These are phyloP conservation scores for Catostylus mosaicus DNA, from an alignment of 30 jellyfish, hydroid and myxozoan genomes.

Conservation along the genomic window DNA sequence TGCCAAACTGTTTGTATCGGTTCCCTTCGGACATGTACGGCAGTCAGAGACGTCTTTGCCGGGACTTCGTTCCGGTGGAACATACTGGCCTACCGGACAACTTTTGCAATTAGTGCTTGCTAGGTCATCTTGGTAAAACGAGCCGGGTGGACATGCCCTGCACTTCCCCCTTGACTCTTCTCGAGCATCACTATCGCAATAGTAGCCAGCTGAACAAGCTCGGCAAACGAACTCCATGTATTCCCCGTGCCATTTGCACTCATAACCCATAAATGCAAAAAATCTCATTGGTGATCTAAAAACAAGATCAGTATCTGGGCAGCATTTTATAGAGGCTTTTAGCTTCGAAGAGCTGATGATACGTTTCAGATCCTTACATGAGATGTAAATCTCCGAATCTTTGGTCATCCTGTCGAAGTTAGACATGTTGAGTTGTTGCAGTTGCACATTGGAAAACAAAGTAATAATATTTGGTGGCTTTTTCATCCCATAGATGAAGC, in stretches of 20 bases:
- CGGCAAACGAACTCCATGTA: background rate
- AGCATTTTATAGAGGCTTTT: background rate
- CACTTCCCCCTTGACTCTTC: background rate
- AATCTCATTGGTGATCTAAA: background rate
- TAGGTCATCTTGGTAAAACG: slow-evolving; percentile 44
- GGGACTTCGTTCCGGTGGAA: slow-evolving; percentile 16
- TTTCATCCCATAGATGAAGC: background rate
- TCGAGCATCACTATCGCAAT: background rate
- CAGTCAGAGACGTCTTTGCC: slow-evolving; percentile 45
- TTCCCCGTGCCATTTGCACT: background rate
- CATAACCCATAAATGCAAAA: background rate
- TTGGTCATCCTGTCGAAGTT: background rate
- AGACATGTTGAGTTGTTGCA: background rate
- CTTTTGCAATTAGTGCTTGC: slow-evolving; percentile 33
- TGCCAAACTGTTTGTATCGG: slow-evolving; percentile 31
- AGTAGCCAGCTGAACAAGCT: slow-evolving; percentile 42
- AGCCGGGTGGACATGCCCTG: slow-evolving; percentile 38
- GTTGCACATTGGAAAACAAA: background rate
- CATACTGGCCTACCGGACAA: slow-evolving; percentile 60
- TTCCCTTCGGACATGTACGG: slow-evolving; percentile 55
- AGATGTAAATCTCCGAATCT: background rate
- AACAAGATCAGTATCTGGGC: background rate
- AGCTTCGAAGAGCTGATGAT: background rate
- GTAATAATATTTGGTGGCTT: background rate
- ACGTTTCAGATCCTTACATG: background rate